Percentiles rank a stretch among this genome's conserved stretches.
These are phyloP conservation scores for Ondatra zibethicus DNA, from an alignment of 2,113 vertebrate genomes.

Conservation along the genomic window DNA sequence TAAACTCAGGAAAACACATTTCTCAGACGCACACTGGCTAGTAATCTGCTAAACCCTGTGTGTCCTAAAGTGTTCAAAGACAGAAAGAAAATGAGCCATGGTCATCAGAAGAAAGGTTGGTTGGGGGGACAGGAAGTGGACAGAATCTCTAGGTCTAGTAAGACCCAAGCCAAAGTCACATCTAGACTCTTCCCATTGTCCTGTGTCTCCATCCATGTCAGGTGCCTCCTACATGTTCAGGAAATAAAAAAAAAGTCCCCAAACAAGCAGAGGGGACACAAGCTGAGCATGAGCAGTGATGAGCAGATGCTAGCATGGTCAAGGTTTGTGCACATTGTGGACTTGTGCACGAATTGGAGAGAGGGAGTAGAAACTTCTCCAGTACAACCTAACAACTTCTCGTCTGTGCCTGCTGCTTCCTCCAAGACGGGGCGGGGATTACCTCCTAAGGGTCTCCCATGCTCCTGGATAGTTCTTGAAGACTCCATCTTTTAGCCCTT, in stretches of 20 bases:
- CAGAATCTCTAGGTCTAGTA: accelerated
- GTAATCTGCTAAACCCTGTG: not conserved
- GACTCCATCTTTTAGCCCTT: not conserved
- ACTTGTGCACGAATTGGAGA: not conserved
- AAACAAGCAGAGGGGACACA: not conserved
- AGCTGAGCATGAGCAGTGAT: not conserved
- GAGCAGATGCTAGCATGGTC: not conserved
- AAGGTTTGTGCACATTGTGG: accelerated
- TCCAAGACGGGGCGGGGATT: accelerated
- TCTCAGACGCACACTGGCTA: accelerated
- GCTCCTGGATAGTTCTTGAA: accelerated
- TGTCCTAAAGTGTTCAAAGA: accelerated
- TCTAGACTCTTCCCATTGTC: not conserved
- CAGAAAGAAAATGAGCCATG: accelerated
- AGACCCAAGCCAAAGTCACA: not conserved
- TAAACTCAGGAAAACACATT: accelerated
- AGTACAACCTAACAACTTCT: not conserved
- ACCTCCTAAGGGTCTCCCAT: no score
- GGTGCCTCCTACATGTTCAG: accelerated
- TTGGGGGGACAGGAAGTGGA: accelerated
- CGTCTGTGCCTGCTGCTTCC: not conserved
- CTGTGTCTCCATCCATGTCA: not conserved
- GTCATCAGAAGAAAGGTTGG: not conserved
- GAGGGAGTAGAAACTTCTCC: not conserved
- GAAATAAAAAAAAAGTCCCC: not conserved